Evolutionary conservation across 2,797 vertebrate genomes (phyloP).

Genomic region (Karalla daura): DNA sequence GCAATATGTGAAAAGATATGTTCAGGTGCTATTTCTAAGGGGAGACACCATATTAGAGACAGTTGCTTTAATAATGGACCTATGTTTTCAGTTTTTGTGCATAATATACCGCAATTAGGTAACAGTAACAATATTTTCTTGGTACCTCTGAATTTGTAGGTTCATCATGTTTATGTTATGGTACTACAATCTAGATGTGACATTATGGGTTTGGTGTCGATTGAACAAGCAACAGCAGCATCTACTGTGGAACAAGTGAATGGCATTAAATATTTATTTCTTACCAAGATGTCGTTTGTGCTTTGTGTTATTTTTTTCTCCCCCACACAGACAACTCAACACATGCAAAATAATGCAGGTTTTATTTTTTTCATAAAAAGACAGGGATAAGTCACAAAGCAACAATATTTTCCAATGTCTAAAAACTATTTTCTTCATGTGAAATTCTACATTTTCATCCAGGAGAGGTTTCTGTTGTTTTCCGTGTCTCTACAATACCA

Average conservation of each 20-base stretch:
- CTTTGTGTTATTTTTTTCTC: neutral
- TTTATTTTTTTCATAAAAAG: slow-evolving; percentile 79
- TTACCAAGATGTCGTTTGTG: slow-evolving; percentile 15
- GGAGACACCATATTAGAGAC: slow-evolving; percentile 11
- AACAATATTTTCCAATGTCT: slow-evolving; percentile 74
- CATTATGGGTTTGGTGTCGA: slow-evolving; percentile 1
- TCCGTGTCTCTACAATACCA: slow-evolving; percentile 66
- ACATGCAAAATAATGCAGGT: slow-evolving; percentile 65
- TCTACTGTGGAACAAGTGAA: slow-evolving; percentile 32
- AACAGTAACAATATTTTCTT: slow-evolving; percentile 9
- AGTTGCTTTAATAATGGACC: neutral
- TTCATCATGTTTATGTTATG: slow-evolving; percentile 24
- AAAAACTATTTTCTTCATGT: slow-evolving; percentile 69
- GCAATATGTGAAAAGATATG: slow-evolving; percentile 18
- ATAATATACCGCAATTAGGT: too few species aligned
- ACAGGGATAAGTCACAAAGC: slow-evolving; percentile 79
- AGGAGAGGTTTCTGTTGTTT: slow-evolving; percentile 45
- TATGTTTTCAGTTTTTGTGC: neutral
- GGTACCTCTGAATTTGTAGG: slow-evolving; percentile 16
- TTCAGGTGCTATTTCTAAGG: slow-evolving; percentile 28
- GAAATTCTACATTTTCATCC: slow-evolving; percentile 67
- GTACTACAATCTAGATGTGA: slow-evolving; percentile 2
- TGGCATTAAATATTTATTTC: slow-evolving; percentile 58
- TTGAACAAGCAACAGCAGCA: slow-evolving; percentile 16
- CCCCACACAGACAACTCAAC: slow-evolving; percentile 24